Evolutionary conservation across 2,888 invertebrate species (phyloP), one percentile per base, ranked within the genome.

Genomic region (Drosophila parthenogenetica): DNA sequence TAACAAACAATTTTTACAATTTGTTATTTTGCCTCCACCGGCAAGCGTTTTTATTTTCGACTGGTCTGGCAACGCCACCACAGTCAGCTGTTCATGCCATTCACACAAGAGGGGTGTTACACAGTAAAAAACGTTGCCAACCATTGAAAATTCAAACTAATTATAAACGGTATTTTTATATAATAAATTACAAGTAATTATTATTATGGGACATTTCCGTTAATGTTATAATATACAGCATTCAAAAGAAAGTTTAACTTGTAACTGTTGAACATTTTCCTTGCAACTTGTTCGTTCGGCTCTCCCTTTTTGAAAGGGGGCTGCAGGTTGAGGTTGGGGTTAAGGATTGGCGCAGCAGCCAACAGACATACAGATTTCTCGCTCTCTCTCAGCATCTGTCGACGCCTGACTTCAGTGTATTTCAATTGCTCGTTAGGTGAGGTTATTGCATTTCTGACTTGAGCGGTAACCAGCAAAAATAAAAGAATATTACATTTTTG

Each of bases 341-440:
- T 39, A 37, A 60, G 57, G 62, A 72, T 68, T 72, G 46, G 75
- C 61, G 57, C 66, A 71, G 62, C 57, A 58, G 42, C 68, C 61
- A 72, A 58, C 69, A 60, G 19, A 50, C 73, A 64, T 53, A 35
- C 54, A 68, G 58, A 63, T 66, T 63, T 57, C 35, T 35, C 13
- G 49, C 37, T 17, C 69, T 72, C 80, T 78, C 77, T 53, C 73
- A 43, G 75, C 75, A 71, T 80, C 77, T 70, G 70, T 62, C 70
- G 79, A 59, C 76, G 72, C 48, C 78, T 67, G 78, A 40, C 58
- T 70, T 74, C 73, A 81, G 74, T 81, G 71, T 77, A 77, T 81
- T 81, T 75, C 77, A 70, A 73, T 77, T 79, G 81, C 77, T 81
- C 81, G 79, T 77, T 73, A 79, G 79, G 81, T 81, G 75, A 81